phyloP scores from a whole-genome alignment of 2,888 invertebrate species.

The Scelioninae gen. 1 region DNA sequence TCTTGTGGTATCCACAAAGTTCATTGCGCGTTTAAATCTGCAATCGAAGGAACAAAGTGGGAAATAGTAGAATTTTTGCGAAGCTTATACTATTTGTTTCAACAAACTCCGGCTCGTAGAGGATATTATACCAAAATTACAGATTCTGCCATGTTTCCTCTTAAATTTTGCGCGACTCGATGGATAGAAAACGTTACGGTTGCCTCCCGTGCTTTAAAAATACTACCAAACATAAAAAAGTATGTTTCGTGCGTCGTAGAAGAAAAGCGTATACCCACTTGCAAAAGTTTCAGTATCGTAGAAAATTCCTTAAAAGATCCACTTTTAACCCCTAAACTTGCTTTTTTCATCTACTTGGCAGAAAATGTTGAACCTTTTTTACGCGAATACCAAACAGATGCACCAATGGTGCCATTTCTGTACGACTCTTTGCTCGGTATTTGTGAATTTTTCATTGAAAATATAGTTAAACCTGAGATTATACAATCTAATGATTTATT shows the following conservation, averaged over 20 bases:
- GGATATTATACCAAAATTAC: constrained; percentile 42
- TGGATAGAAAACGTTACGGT: constrained; percentile 43
- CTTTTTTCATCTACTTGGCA: constrained; percentile 65
- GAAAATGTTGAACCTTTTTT: constrained; percentile 68
- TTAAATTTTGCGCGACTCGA: constrained; percentile 38
- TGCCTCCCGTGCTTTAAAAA: constrained; percentile 26
- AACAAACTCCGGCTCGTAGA: constrained; percentile 65
- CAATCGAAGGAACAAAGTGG: constrained; percentile 13
- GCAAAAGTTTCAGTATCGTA: constrained; percentile 62
- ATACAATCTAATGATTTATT: too few relatives aligned
- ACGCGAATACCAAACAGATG: constrained; percentile 66
- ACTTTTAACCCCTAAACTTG: constrained; percentile 60
- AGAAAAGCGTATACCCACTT: constrained; percentile 35
- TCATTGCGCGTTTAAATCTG: constrained; percentile 74
- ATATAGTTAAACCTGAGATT: too few relatives aligned
- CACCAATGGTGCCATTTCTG: constrained; percentile 62
- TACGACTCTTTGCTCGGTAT: constrained; percentile 33
- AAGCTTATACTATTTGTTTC: constrained; percentile 24
- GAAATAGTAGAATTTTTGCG: constrained; percentile 18
- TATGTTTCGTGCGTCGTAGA: constrained; percentile 47
- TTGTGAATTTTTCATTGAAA: constrained; percentile 19
- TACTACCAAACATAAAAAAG: constrained; percentile 63
- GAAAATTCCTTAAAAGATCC: constrained; percentile 38
- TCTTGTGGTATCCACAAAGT: constrained; percentile 75
- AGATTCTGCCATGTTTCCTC: constrained; percentile 26